Evolutionary conservation across 2,113 vertebrate genomes (phyloP).

Genomic region (Vireo altiloquus): DNA sequence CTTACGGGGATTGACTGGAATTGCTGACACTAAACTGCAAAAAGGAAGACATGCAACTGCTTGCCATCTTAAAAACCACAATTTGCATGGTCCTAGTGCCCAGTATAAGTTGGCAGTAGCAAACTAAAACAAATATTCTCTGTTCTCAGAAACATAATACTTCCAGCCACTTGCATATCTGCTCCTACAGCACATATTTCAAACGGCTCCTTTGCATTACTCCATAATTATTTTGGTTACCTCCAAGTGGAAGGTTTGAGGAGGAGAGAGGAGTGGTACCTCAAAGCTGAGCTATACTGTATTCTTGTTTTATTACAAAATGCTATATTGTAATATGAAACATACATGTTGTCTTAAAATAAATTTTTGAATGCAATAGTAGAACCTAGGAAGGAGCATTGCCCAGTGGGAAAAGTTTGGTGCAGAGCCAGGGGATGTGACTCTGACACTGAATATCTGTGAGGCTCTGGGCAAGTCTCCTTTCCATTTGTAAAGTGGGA

Average conservation of each 20-base stretch:
- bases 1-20: not conserved
- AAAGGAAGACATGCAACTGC: not conserved
- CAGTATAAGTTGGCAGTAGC: not conserved
- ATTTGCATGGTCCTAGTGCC: not conserved
- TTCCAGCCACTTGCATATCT: not conserved
- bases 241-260: not conserved
- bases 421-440: not conserved
- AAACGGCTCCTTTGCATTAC: not conserved
- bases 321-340: not conserved
- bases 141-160: not conserved
- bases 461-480: not conserved
- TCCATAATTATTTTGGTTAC: not conserved
- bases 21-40: not conserved
- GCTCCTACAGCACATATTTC: not conserved
- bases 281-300: not conserved
- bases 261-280: not conserved
- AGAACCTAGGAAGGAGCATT: not conserved
- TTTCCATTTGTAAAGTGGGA: not conserved
- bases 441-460: not conserved
- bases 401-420: not conserved
- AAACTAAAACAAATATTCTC: not conserved
- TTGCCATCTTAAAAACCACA: not conserved
- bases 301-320: constrained; percentile 4
- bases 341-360: not conserved
- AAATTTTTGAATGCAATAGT: not conserved